Base-by-base conservation (phyloP, 2,797 vertebrate genomes). In the Lepidocolaptes lacrymiger region DNA sequence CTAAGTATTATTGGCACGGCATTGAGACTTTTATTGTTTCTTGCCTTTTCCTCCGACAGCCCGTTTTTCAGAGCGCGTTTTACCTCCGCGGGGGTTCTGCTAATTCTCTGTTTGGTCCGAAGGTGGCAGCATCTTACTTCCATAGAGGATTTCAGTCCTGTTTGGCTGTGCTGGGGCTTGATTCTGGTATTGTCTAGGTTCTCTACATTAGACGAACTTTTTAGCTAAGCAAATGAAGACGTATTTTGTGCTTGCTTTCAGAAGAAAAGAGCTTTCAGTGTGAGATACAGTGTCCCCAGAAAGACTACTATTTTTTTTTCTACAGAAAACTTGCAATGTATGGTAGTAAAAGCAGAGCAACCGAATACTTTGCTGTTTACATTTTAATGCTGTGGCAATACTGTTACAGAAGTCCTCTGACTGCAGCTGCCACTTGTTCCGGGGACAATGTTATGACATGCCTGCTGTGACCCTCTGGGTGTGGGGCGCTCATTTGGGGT, bases 71-170 rank as follows among this genome's bases (percentile, higher is more conserved):
- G 44, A 9, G 34, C 0, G 3, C 6, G 1, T 62, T 89, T 54
- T 48, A 32, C n/a, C 20, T 59, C 46, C 15, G 1, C 1, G 32
- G 17, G 22, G 4, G 4, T 46, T 81, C 56, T 12, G 54, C 56
- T 66, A 34, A 48, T 51, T 27, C 71, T 83, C 63, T 3, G 1
- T 51, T 61, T 82, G 46, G 43, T 94, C 98, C 73, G 49, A 93
- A 98, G 98, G 95, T 98, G 98, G 97, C 98, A 98, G 97, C 84
- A 97, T 81, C 39, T 95, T 85, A 81, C 97, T 95, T 85, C 68
- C 15, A 1, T n/a, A 89, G 86, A 69, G 43, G 68, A 23, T 49
- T 83, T 54, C 32, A 10, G 19, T 61, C 28, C 12, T 2, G 7
- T 36, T 63, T 30, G 20, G 22, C 41, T 21, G n/a, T 16, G 21